Evolutionary conservation across 2,113 vertebrate genomes (phyloP), one percentile per base, ranked within the genome.

Genomic region (Cettia cetti): DNA sequence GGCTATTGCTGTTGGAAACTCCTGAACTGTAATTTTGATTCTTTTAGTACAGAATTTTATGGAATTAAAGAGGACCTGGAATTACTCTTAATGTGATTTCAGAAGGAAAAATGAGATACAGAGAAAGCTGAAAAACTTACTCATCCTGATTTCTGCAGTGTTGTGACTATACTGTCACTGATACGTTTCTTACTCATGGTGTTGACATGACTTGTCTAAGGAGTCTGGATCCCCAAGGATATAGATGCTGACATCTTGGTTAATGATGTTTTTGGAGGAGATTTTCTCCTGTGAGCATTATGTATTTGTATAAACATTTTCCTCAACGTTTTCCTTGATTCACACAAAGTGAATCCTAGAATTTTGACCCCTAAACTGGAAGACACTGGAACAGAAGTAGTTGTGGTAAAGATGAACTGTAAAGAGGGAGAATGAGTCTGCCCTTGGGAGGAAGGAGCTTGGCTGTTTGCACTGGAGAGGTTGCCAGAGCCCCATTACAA

Each of bases 301-400:
- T 9, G 15, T n/a, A n/a, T 49, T 50, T 54, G 22, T 77, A 82
- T 89, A 64, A 82, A 52, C 23, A n/a, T n/a, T 85, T 59, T 31
- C 37, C 15, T 54, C 35, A 3, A 53, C 35, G 18, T 54, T 86
- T 85, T 87, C 49, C 35, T 64, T 57, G 13, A 42, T 78, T 59
- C 54, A 71, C 40, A 24, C 8, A n/a, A 83, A 82, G 10, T 0
- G 0, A 60, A 35, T 63, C 37, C 11, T 42, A 45, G 28, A 63
- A 45, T 66, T 85, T 74, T 76, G 61, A 56, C 13, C 39, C 21
- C 11, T 16, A 49, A 26, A 45, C 20, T 77, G 50, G n/a, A 79
- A 74, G 49, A 64, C 82, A 26, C 23, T 79, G n/a, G 23, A 61
- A 30, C 19, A 79, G 53, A 85, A 61, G 19, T 14, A 66, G 54